Base-by-base conservation (phyloP, 2,113 vertebrate genomes). In the Pholis gunnellus region DNA sequence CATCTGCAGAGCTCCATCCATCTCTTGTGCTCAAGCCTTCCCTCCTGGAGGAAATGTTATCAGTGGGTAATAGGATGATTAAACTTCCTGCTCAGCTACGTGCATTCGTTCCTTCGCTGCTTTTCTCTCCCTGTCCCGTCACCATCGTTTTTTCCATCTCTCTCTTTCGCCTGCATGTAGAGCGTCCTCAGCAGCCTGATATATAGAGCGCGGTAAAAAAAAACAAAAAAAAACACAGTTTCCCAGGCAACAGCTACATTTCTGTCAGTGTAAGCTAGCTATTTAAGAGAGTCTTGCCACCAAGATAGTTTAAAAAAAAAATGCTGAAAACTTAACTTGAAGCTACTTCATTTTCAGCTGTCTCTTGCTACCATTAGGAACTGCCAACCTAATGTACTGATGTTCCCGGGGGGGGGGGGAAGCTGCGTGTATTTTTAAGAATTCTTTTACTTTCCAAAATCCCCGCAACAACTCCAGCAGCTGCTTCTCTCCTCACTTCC, bases 181-280 rank as follows among this genome's bases (percentile, higher is more conserved):
- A 73, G 22, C 18, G 44, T 6, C 61, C 6, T 54, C 31, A 46
- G 54, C 75, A 78, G 29, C 31, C 64, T 63, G 36, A 40, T 66
- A n/a, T 68, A 46, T 25, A 20, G 18, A 64, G 17, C 52, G 57
- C 6, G 14, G n/a, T 71, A 56, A 61, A 80, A 72, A 44, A 17
- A 56, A 61, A 80, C 69, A 44, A 17, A 22, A n/a, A 56, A 27
- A 57, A 14, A 60, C 27, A 56, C 22, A 11, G 82, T 90, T 87
- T 82, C 89, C 88, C n/a, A 11, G 83, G 86, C 79, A 87, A 91
- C 89, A 22, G 79, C 38, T 74, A 15, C 1, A 60, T 75, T 50
- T 65, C 69, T 31, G 64, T 70, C 42, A 61, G 13, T n/a, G 9
- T 67, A 36, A 63, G 9, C 20, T 40, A 25, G 14, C 27, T 31